Evolutionary conservation across 2,888 invertebrate genomes (phyloP).

Genomic region (Chrysolina americana): DNA sequence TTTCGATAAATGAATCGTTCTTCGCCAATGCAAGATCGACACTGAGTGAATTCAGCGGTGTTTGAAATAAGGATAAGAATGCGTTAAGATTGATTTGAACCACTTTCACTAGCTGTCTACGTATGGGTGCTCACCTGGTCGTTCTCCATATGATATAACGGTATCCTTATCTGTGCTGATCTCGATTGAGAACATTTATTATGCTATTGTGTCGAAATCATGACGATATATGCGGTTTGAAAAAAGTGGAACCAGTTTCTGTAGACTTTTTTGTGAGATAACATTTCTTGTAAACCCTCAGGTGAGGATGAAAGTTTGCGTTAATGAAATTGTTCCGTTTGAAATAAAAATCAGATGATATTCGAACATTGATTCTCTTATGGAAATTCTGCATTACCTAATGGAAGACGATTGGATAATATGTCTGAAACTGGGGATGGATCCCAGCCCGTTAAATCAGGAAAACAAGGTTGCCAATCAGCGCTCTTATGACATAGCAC

Average conservation of each 20-base stretch:
- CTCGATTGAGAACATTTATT: constrained; percentile 5
- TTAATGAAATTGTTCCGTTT: too few species aligned
- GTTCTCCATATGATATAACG: background rate
- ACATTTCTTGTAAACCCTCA: too few species aligned
- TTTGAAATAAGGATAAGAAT: constrained; percentile 10
- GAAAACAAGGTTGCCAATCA: too few species aligned
- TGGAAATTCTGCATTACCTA: too few species aligned
- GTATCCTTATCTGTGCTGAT: constrained; percentile 8
- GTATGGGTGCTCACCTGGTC: constrained; percentile 10
- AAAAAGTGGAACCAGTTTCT: background rate
- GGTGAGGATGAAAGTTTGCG: too few species aligned
- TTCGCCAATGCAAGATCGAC: constrained; percentile 26
- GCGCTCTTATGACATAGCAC: too few species aligned
- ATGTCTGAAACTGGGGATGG: too few species aligned
- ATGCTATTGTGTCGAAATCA: background rate
- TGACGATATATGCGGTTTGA: background rate
- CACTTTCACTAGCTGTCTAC: constrained; percentile 26
- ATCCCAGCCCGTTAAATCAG: too few species aligned
- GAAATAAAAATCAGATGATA: too few species aligned
- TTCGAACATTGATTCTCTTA: too few species aligned
- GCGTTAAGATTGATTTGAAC: constrained; percentile 1
- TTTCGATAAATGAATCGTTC: constrained; percentile 8
- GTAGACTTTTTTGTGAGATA: too few species aligned
- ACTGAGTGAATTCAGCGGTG: constrained; percentile 2
- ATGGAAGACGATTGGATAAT: too few species aligned